phyloP scores from a whole-genome alignment of 2,888 invertebrate species.

The Apamea crenata region DNA sequence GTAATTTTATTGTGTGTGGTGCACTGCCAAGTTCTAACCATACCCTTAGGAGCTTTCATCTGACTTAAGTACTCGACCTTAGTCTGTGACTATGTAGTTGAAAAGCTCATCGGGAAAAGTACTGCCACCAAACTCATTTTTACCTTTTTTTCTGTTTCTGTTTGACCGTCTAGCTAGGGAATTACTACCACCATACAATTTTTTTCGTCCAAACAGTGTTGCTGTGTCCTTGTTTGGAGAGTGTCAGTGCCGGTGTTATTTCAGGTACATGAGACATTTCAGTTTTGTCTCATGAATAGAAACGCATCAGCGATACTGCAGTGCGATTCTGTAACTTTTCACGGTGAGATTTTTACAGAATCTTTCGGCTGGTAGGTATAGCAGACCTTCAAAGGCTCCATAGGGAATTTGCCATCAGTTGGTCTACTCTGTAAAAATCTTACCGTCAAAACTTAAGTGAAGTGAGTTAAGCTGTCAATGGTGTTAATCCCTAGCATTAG shows the following conservation, averaged over 20 bases:
- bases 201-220: neutral
- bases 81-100: neutral
- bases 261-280: neutral
- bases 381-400: no score
- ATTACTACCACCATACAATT: no score
- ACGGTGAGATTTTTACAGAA: no score
- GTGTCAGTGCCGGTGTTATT: neutral
- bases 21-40: slow-evolving; percentile 42
- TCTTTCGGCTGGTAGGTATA: no score
- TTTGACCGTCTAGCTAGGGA: neutral
- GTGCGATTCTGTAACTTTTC: no score
- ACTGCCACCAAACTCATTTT: neutral
- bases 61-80: neutral
- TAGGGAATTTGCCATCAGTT: no score
- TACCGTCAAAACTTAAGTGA: no score
- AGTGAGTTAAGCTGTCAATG: no score
- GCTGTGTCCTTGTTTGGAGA: neutral
- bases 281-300: neutral
- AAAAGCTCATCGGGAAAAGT: neutral
- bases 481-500: no score
- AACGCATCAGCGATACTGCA: no score
- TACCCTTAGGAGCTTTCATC: slow-evolving; percentile 31
- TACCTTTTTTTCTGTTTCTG: neutral
- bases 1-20: slow-evolving; percentile 18
- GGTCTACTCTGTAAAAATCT: no score